These are phyloP conservation scores for Abscondita cerata DNA, from an alignment of 2,888 invertebrate genomes.

Conservation along the genomic window DNA sequence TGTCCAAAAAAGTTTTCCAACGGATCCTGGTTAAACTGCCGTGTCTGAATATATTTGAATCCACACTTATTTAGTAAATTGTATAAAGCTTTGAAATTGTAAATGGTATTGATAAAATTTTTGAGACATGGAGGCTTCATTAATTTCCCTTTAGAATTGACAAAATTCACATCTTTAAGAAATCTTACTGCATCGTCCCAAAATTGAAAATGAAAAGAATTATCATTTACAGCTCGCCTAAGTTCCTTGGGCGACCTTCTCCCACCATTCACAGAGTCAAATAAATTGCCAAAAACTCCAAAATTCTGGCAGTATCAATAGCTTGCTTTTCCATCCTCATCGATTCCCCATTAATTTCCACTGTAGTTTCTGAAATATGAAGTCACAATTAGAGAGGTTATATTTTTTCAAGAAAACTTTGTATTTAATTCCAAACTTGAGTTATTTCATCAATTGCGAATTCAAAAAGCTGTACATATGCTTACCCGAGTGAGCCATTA, in stretches of 20 bases:
- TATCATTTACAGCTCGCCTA: not conserved
- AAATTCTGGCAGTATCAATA: not conserved
- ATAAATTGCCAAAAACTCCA: constrained; percentile 4
- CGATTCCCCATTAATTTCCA: constrained; percentile 1
- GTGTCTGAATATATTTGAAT: not conserved
- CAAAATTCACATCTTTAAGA: not conserved
- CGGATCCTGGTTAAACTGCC: constrained; percentile 33
- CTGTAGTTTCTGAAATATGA: constrained; percentile 5
- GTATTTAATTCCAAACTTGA: too few species aligned
- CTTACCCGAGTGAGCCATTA: constrained; percentile 7
- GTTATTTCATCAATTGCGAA: too few species aligned
- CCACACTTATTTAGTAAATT: constrained; percentile 5
- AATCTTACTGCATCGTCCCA: not conserved
- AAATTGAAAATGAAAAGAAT: constrained; percentile 1
- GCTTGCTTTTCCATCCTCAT: constrained; percentile 5
- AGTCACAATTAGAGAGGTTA: not conserved
- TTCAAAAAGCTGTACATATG: too few species aligned
- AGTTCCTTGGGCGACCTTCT: not conserved
- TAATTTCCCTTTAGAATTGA: not conserved
- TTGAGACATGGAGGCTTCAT: not conserved
- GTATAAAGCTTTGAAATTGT: not conserved
- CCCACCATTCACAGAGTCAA: not conserved
- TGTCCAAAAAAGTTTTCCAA: constrained; percentile 37
- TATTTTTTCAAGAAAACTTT: not conserved
- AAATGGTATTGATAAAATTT: constrained; percentile 5